Evolutionary conservation across 64 coral and sea anemone genomes (phyloP).

Genomic region (Cladopsammia gracilis): DNA sequence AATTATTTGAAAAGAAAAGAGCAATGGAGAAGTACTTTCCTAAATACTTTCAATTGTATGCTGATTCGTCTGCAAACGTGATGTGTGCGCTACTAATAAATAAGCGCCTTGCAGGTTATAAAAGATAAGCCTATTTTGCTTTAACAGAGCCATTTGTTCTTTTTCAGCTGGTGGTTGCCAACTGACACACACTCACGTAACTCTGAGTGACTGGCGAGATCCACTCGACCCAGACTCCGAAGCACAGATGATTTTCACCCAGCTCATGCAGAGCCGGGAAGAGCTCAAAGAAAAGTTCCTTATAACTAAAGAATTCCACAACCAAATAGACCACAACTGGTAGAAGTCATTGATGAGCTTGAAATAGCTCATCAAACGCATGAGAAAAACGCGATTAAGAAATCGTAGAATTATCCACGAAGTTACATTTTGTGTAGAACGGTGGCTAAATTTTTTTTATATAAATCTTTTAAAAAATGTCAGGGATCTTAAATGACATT

Average conservation of each 20-base stretch:
- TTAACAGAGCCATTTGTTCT: background rate
- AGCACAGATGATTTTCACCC: conserved; percentile 89
- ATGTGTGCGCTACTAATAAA: no score
- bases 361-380: conserved; percentile 59
- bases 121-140: background rate
- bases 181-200: conserved; percentile 75
- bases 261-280: background rate
- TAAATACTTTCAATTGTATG: no score
- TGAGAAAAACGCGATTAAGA: conserved; percentile 13
- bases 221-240: conserved; percentile 34
- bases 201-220: background rate
- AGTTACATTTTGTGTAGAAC: no score
- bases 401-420: conserved; percentile 7
- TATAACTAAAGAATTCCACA: background rate
- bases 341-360: conserved; percentile 49
- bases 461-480: no score
- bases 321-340: conserved; percentile 10
- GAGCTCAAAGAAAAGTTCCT: conserved; percentile 59
- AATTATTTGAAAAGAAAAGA: no score
- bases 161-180: conserved; percentile 82
- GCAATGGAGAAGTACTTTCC: no score
- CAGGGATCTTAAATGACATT: no score
- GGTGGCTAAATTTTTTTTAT: no score
- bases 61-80: no score
- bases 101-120: no score